A percentile compares a stretch with the other conserved stretches of the same genome.
phyloP scores from a whole-genome alignment of 2,797 vertebrate genomes.

The Strix occidentalis region DNA sequence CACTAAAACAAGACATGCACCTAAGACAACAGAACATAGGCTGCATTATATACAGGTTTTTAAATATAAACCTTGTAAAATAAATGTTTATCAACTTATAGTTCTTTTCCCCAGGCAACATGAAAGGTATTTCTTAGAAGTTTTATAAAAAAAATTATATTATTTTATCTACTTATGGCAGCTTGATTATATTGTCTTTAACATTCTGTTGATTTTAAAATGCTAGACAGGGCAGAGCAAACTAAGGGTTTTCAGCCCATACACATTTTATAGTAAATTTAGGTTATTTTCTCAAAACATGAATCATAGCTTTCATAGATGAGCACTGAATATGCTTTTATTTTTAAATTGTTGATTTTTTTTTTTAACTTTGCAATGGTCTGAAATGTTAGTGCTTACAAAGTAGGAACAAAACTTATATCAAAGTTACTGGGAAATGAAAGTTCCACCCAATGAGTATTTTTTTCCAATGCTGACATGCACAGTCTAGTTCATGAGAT shows the following conservation, averaged over 20 bases:
- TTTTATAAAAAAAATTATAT: fast-evolving
- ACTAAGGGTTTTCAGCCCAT: neutral
- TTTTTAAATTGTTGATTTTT: neutral
- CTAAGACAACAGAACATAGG: neutral
- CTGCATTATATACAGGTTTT: neutral
- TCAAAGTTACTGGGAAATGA: slow-evolving; percentile 1
- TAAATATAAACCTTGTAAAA: neutral
- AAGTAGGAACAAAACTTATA: neutral
- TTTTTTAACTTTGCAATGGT: neutral
- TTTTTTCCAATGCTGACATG: slow-evolving; percentile 6
- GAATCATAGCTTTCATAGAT: neutral
- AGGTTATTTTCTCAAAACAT: neutral
- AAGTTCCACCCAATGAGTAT: neutral
- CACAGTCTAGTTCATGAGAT: slow-evolving; percentile 4
- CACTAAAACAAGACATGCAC: neutral
- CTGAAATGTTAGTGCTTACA: neutral
- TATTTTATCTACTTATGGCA: neutral
- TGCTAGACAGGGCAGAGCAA: neutral
- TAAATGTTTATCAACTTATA: neutral
- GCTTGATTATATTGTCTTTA: neutral
- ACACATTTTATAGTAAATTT: neutral
- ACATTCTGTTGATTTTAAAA: neutral
- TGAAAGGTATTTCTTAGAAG: neutral
- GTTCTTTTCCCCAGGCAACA: neutral
- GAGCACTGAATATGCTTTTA: neutral